Evolutionary conservation across 2,797 vertebrate genomes (phyloP).

Genomic region (Semotilus atromaculatus): DNA sequence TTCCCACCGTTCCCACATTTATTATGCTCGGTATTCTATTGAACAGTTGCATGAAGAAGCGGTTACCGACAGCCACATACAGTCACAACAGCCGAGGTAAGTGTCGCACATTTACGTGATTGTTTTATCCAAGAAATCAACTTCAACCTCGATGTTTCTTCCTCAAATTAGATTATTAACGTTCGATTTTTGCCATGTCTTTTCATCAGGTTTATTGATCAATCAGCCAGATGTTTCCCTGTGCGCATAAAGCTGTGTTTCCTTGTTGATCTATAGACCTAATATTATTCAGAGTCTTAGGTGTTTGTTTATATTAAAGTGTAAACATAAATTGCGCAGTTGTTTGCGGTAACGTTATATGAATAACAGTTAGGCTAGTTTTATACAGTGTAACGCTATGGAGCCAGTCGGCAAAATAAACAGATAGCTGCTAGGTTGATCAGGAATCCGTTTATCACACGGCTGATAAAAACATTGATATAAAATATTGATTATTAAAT

Average conservation of each 20-base stretch:
- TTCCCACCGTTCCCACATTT: conserved; percentile 40
- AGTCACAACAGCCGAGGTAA: conserved; percentile 20
- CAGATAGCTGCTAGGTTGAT: neutral
- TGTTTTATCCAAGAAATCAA: neutral
- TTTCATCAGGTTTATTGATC: neutral
- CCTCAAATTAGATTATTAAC: neutral
- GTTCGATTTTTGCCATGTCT: neutral
- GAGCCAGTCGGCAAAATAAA: neutral
- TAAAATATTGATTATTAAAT: neutral
- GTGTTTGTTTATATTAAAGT: neutral
- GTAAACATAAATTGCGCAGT: neutral
- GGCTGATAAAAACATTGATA: no score
- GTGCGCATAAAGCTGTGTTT: neutral
- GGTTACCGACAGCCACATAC: neutral
- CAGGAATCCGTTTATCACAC: neutral
- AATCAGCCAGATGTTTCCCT: neutral
- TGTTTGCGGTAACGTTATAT: neutral
- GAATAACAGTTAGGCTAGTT: no score
- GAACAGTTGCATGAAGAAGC: conserved; percentile 1
- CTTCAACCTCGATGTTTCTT: neutral
- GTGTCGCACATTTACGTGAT: neutral
- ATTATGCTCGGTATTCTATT: conserved; percentile 19
- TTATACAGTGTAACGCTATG: no score
- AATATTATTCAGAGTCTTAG: neutral
- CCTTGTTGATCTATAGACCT: neutral